A percentile compares a stretch with the other conserved stretches of the same genome.
phyloP scores from a whole-genome alignment of 2,888 invertebrate species.

The Amblyteles armatorius region DNA sequence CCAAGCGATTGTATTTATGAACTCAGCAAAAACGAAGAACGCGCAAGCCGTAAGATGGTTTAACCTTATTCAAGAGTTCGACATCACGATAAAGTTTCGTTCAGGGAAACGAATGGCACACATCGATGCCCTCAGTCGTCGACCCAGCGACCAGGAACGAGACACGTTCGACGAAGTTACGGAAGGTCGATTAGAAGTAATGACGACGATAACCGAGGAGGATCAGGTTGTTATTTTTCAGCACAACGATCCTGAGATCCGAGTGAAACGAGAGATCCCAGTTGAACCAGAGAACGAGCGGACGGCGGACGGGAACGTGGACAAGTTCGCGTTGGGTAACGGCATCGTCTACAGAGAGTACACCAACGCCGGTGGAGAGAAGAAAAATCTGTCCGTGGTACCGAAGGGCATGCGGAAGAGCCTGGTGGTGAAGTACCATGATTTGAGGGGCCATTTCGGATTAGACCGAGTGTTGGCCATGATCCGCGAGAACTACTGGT shows the following conservation, averaged over 20 bases:
- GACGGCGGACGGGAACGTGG: neutral
- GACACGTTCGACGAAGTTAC: constrained; percentile 32
- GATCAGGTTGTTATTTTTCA: constrained; percentile 8
- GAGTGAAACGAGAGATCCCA: neutral
- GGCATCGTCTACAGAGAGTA: constrained; percentile 28
- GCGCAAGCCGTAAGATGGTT: neutral
- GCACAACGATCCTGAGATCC: neutral
- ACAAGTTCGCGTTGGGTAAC: neutral
- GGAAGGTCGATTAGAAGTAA: constrained; percentile 27
- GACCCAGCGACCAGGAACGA: constrained; percentile 34
- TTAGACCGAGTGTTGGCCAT: neutral
- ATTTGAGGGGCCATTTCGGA: constrained; percentile 15
- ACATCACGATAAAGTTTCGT: constrained; percentile 67
- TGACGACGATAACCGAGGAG: constrained; percentile 36
- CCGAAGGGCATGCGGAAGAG: constrained; percentile 43
- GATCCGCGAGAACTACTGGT: constrained; percentile 14
- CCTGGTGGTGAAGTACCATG: constrained; percentile 44
- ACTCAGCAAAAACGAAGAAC: constrained; percentile 23
- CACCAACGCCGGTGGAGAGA: constrained; percentile 45
- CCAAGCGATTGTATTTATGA: constrained; percentile 66
- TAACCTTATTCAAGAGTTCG: constrained; percentile 17
- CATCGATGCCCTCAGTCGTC: constrained; percentile 67
- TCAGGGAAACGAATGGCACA: constrained; percentile 67
- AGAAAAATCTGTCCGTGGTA: constrained; percentile 49
- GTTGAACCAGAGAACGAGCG: neutral